Evolutionary conservation across 2,888 invertebrate genomes (phyloP).

Genomic region (Tortrix viridana): DNA sequence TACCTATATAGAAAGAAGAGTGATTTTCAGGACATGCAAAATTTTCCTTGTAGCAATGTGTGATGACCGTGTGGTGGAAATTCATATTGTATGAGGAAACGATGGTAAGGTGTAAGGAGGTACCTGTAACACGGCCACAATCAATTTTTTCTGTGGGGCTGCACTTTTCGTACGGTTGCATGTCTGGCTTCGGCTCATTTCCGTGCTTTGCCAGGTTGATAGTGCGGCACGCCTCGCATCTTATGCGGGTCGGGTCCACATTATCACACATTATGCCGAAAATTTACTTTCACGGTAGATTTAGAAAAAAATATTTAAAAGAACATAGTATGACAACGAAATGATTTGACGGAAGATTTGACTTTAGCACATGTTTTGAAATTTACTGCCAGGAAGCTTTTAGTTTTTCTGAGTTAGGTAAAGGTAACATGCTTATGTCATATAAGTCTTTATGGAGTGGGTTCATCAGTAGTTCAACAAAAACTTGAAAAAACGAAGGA

Average conservation of each 20-base stretch:
- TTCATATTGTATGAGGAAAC: too few species aligned
- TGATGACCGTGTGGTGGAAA: too few species aligned
- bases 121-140: constrained; percentile 61
- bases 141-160: constrained; percentile 54
- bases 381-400: not conserved
- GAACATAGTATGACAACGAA: constrained; percentile 1
- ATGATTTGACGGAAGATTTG: constrained; percentile 13
- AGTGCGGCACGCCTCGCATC: constrained; percentile 72
- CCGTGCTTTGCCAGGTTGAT: constrained; percentile 71
- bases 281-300: constrained; percentile 15
- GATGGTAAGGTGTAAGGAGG: too few species aligned
- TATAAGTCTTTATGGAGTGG: too few species aligned
- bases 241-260: constrained; percentile 51
- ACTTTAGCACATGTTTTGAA: not conserved
- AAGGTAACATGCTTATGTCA: too few species aligned
- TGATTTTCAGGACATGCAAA: too few species aligned
- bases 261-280: constrained; percentile 62
- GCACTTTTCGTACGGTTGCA: constrained; percentile 75
- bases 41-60: too few species aligned
- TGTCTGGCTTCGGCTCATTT: constrained; percentile 65
- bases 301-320: constrained; percentile 10
- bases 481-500: too few species aligned
- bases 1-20: too few species aligned
- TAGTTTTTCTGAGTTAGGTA: too few species aligned
- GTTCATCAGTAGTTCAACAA: too few species aligned